Percentiles rank a stretch among this genome's conserved stretches.
Evolutionary conservation across 2,797 vertebrate species (phyloP).

Genomic region (Silurus aristotelis): DNA sequence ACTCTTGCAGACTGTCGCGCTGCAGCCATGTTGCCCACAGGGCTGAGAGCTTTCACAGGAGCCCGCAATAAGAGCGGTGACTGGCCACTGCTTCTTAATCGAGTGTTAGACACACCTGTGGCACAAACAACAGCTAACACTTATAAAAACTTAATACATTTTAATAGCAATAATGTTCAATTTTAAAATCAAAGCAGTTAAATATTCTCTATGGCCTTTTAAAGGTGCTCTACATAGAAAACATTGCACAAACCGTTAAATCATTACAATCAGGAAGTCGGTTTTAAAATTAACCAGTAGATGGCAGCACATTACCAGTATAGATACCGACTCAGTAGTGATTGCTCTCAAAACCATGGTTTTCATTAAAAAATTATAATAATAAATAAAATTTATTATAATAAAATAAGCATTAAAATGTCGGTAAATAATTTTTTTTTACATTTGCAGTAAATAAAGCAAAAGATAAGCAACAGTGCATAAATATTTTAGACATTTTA

Average conservation of each 20-base stretch:
- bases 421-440: too few species aligned
- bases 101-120: slow-evolving; percentile 76
- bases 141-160: neutral
- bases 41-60: slow-evolving; percentile 79
- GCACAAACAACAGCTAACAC: slow-evolving; percentile 25
- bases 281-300: slow-evolving; percentile 20
- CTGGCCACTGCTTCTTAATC: slow-evolving; percentile 79
- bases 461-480: too few species aligned
- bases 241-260: neutral
- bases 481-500: too few species aligned
- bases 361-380: too few species aligned
- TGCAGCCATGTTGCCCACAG: slow-evolving; percentile 70
- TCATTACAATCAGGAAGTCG: neutral
- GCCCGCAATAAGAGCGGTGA: slow-evolving; percentile 76
- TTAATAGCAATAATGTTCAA: neutral
- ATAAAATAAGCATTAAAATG: neutral
- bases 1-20: slow-evolving; percentile 76
- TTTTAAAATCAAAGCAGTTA: neutral
- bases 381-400: too few species aligned
- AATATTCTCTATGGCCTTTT: neutral
- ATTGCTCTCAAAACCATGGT: too few species aligned
- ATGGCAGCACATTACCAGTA: slow-evolving; percentile 7
- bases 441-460: too few species aligned
- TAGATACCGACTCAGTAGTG: neutral
- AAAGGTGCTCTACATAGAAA: neutral